Evolutionary conservation across 2,888 invertebrate genomes (phyloP).

Genomic region (Pantelozetes paolii): DNA sequence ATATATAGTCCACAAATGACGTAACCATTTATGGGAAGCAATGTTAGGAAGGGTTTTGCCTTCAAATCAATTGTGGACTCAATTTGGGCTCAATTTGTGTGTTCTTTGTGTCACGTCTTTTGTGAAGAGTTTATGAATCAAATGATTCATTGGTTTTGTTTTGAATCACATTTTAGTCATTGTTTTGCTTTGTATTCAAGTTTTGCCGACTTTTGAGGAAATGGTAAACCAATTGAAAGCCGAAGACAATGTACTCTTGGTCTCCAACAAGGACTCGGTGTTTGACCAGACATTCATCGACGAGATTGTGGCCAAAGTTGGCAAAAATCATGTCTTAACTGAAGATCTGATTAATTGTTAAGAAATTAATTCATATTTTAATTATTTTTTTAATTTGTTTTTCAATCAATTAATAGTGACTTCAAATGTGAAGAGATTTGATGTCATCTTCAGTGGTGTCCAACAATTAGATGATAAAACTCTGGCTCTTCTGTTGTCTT

Average conservation of each 20-base stretch:
- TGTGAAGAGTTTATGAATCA: too few relatives aligned
- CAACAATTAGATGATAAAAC: conserved; percentile 18
- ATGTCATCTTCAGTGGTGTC: conserved; percentile 12
- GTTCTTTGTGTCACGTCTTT: too few relatives aligned
- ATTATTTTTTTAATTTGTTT: neutral
- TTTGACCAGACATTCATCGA: neutral
- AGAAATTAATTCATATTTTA: neutral
- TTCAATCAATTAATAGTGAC: conserved; percentile 6
- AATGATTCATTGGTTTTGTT: neutral
- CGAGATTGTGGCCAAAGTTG: conserved; percentile 13
- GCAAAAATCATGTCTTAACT: neutral
- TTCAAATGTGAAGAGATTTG: neutral
- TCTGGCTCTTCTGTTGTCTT: neutral
- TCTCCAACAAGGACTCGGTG: neutral
- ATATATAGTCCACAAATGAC: too few relatives aligned
- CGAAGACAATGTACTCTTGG: neutral
- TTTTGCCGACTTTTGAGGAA: neutral
- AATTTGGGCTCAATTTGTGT: too few relatives aligned
- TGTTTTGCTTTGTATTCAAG: too few relatives aligned
- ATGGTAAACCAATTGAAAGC: neutral
- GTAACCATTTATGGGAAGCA: too few relatives aligned
- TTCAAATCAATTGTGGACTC: too few relatives aligned
- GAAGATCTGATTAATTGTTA: neutral
- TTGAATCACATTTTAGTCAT: neutral
- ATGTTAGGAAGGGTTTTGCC: too few relatives aligned